Evolutionary conservation across 1,140 invertebrate species (phyloP), one percentile per base, ranked within the genome.

Genomic region (Drosophila elegans): DNA sequence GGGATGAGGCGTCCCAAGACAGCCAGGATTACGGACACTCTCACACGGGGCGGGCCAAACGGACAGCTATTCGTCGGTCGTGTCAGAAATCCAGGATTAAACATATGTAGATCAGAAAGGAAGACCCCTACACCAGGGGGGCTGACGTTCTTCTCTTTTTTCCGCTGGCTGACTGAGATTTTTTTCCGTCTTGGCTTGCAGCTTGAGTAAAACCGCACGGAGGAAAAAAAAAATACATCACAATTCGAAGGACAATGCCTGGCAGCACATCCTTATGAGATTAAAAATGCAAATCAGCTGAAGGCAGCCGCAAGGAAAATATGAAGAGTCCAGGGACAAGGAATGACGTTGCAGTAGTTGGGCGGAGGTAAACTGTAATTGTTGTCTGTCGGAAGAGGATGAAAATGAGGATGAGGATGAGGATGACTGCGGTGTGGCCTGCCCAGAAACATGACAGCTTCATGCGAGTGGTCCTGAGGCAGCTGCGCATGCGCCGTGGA

Each of bases 231-330:
- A 76, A 66, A 74, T 68, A 54, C 48, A 64, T 74, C 52, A 71
- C 63, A 80, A 42, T 57, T 46, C 51, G 36, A 66, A 73, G 80
- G 80, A 90, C 78, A 90, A 90, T 90, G 85, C 80, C 45, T 71
- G 52, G 49, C 44, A 48, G 78, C 82, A 85, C 83, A 91, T 91
- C 82, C 90, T 91, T 91, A 91, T 91, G 90, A 91, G 90, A 91
- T 91, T 91, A 91, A 91, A 91, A 91, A 91, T 91, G 90, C 90
- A 91, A 91, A 91, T 91, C 90, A 91, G 82, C 66, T 62, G 55
- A 77, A 63, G 67, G 78, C 74, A 82, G 73, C 78, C 84, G 76
- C 80, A 88, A 49, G 63, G 56, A 74, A 88, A 88, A 83, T 78
- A 84, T 84, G 84, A 88, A 64, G 83, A 71, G 74, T 69, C 62